A percentile compares a stretch with the other conserved stretches of the same genome.
These are phyloP conservation scores for Catocala sponsa DNA, from an alignment of 2,888 invertebrate species.

Conservation along the genomic window DNA sequence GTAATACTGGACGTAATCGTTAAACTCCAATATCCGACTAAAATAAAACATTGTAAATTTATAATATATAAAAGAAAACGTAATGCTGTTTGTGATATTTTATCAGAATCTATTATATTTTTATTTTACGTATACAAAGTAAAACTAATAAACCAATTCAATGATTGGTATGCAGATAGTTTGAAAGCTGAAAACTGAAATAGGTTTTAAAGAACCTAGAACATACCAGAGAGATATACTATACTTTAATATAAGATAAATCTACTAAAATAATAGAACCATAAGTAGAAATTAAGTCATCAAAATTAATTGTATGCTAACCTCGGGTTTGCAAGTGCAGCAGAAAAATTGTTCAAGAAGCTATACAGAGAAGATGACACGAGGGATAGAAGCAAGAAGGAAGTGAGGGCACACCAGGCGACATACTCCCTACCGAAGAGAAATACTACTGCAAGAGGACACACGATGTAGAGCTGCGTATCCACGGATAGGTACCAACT, in stretches of 20 bases:
- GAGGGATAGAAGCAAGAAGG: slow-evolving; percentile 53
- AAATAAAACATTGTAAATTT: background rate
- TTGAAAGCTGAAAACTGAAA: no score
- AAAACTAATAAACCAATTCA: no score
- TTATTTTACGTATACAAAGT: no score
- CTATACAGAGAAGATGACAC: slow-evolving; percentile 63
- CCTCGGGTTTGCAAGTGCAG: slow-evolving; percentile 69
- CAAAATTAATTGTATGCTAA: slow-evolving; percentile 55
- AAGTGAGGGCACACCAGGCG: slow-evolving; percentile 58
- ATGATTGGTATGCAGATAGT: no score
- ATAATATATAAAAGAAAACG: background rate
- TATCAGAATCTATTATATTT: no score
- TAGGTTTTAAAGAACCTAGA: no score
- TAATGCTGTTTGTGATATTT: background rate
- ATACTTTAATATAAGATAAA: background rate
- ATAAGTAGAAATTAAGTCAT: background rate
- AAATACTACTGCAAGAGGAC: slow-evolving; percentile 63
- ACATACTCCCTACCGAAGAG: slow-evolving; percentile 56
- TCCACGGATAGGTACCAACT: slow-evolving; percentile 74
- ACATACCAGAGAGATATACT: no score
- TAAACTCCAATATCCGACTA: slow-evolving; percentile 52
- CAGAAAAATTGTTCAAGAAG: slow-evolving; percentile 67
- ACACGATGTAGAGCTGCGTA: slow-evolving; percentile 65
- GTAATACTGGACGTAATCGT: slow-evolving; percentile 52
- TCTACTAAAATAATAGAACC: background rate